These are phyloP conservation scores for Psilopsiagon aurifrons DNA, from an alignment of 2,113 vertebrate species.

Conservation along the genomic window DNA sequence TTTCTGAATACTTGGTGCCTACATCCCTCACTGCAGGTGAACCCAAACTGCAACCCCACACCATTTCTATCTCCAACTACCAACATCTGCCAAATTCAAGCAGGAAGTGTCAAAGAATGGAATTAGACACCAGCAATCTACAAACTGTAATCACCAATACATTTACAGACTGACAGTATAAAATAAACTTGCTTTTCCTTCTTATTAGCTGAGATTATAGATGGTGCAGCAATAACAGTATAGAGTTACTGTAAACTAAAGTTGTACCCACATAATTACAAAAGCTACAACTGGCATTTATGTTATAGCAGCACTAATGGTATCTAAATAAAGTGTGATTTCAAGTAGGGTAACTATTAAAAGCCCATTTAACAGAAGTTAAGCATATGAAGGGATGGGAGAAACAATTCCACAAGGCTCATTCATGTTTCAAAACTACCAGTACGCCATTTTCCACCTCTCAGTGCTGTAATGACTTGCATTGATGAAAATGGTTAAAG, in stretches of 20 bases:
- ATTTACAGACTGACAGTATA: background rate
- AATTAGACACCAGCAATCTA: background rate
- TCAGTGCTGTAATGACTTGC: background rate
- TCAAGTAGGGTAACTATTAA: conserved; percentile 13
- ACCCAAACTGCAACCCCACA: background rate
- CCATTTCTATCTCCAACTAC: background rate
- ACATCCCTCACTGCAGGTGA: background rate
- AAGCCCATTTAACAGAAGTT: background rate
- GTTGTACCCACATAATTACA: conserved; percentile 20
- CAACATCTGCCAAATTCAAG: background rate
- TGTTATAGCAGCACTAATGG: conserved; percentile 5
- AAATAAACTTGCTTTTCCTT: conserved; percentile 7
- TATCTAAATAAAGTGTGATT: conserved; percentile 22
- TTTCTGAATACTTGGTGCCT: background rate
- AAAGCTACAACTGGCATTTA: background rate
- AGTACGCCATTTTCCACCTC: background rate
- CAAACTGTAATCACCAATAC: background rate
- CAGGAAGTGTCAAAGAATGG: background rate
- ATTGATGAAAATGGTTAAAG: background rate
- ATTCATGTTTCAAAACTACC: background rate
- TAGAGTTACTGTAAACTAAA: background rate
- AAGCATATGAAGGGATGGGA: background rate
- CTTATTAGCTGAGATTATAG: background rate
- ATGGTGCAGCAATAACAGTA: background rate
- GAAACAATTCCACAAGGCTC: background rate